A percentile compares a stretch with the other conserved stretches of the same genome.
These are phyloP conservation scores for Ditylenchus dipsaci DNA, from an alignment of 1,140 invertebrate genomes.

Conservation along the genomic window DNA sequence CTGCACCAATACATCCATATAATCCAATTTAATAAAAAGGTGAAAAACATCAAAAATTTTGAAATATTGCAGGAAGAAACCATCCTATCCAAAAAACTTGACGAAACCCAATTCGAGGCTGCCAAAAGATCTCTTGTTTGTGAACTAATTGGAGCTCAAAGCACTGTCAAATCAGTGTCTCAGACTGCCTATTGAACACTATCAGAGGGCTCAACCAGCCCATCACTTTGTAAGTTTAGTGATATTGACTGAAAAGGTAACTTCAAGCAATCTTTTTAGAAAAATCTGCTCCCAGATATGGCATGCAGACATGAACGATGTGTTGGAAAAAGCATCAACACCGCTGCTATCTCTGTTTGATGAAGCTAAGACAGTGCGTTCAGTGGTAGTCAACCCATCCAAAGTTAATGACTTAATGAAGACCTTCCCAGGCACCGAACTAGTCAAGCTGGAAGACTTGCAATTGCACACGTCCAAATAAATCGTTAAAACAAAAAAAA, in stretches of 20 bases:
- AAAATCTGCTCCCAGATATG: conserved; percentile 14
- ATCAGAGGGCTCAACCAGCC: conserved; percentile 60
- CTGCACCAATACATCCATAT: no score
- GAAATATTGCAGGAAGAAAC: conserved; percentile 65
- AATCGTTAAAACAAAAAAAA: not conserved
- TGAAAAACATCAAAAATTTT: not conserved
- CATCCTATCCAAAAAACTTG: conserved; percentile 67
- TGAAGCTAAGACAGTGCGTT: not conserved
- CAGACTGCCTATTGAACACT: conserved; percentile 70
- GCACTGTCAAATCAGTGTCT: conserved; percentile 71
- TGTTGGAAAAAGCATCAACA: not conserved
- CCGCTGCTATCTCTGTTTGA: conserved; percentile 11
- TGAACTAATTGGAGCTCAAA: conserved; percentile 75
- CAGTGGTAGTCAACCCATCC: conserved; percentile 13
- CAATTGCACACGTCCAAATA: not conserved
- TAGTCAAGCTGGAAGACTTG: conserved; percentile 9
- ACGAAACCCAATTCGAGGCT: conserved; percentile 71
- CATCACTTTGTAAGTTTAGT: conserved; percentile 10
- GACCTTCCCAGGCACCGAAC: conserved; percentile 6
- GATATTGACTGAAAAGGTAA: not conserved
- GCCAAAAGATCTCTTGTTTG: conserved; percentile 78
- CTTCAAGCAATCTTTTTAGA: not conserved
- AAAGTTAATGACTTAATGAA: conserved; percentile 2
- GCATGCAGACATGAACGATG: conserved; percentile 8
- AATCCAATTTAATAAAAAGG: no score